Conservation (phyloP, 2,888 invertebrate genomes). For the Odontothrips loti region DNA sequence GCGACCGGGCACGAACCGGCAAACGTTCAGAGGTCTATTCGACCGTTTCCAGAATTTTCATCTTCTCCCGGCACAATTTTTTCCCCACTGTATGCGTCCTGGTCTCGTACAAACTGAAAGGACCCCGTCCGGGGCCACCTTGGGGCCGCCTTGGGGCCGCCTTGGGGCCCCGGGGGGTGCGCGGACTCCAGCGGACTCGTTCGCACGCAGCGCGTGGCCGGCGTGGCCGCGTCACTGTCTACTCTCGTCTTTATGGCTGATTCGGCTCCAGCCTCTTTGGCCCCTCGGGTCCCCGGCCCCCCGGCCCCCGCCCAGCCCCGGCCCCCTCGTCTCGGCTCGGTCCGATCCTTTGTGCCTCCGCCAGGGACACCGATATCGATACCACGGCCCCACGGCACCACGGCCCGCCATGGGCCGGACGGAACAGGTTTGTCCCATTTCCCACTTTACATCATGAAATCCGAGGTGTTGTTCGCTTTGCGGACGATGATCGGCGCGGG, state of each 20-base stretch:
- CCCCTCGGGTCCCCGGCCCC: not conserved
- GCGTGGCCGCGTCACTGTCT: not conserved
- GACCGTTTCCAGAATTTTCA: too few relatives aligned
- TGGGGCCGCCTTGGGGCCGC: too few relatives aligned
- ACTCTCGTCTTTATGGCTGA: constrained; percentile 6
- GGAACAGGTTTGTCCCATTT: not conserved
- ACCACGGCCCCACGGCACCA: not conserved
- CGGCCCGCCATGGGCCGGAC: not conserved
- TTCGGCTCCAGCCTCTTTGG: too few relatives aligned
- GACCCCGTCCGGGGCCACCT: too few relatives aligned
- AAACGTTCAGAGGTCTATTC: too few relatives aligned
- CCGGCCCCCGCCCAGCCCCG: not conserved
- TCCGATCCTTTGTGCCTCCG: not conserved
- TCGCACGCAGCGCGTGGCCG: not conserved
- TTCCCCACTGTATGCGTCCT: too few relatives aligned
- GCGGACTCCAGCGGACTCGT: not conserved
- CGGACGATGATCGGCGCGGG: too few relatives aligned
- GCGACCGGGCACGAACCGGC: too few relatives aligned
- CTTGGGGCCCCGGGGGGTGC: too few relatives aligned
- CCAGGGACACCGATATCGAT: not conserved
- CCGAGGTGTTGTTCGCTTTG: too few relatives aligned
- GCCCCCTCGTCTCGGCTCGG: not conserved
- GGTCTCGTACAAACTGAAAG: too few relatives aligned
- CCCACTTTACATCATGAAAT: not conserved
- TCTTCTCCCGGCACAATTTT: too few relatives aligned